Conservation (phyloP, 2,113 vertebrate genomes). For the Conger conger region DNA sequence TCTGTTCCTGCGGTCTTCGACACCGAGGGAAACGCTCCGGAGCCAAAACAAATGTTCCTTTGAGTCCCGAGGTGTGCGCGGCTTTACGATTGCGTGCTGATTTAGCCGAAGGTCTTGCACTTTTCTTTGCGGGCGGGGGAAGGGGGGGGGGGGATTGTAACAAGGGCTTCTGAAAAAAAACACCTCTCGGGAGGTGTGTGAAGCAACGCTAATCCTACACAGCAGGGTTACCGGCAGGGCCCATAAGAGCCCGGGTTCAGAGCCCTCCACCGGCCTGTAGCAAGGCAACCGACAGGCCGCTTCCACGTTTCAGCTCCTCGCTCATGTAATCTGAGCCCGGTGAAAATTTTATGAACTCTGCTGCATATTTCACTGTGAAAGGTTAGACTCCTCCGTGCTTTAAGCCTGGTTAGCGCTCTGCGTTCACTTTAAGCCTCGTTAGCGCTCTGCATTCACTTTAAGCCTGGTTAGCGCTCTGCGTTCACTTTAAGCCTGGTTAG, state of each 20-base stretch:
- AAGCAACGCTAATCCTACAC: neutral
- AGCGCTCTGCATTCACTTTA: neutral
- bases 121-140: neutral
- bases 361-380: neutral
- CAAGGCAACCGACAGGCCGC: neutral
- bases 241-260: neutral
- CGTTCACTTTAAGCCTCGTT: too few relatives aligned
- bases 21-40: neutral
- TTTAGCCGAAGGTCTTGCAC: slow-evolving; percentile 32
- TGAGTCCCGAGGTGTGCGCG: slow-evolving; percentile 21
- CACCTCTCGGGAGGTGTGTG: slow-evolving; percentile 10
- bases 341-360: slow-evolving; percentile 6
- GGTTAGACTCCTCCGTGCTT: neutral
- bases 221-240: neutral
- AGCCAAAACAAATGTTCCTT: slow-evolving; percentile 34
- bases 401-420: neutral
- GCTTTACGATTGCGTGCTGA: slow-evolving; percentile 16
- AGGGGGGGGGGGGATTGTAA: slow-evolving; percentile 17
- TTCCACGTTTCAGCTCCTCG: neutral
- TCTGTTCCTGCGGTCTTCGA: neutral
- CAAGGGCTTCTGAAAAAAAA: slow-evolving; percentile 16
- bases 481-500: neutral
- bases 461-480: neutral
- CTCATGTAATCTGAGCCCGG: neutral
- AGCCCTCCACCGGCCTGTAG: neutral